A percentile compares a stretch with the other conserved stretches of the same genome.
Conservation (phyloP, 2,888 invertebrate genomes). For the Drosophila suboccidentalis region DNA sequence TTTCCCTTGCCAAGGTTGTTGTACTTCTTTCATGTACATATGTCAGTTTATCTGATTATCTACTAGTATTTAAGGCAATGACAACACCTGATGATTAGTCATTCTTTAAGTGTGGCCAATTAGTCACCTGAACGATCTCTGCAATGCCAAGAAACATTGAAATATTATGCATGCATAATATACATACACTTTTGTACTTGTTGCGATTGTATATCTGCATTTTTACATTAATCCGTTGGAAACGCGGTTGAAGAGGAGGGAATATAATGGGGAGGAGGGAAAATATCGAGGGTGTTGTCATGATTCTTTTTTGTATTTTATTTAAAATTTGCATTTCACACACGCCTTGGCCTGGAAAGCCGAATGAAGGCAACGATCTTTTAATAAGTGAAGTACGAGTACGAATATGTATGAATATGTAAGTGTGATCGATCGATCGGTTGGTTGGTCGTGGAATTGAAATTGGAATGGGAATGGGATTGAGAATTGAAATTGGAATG, state of each 20-base stretch:
- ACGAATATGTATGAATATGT: conserved; percentile 14
- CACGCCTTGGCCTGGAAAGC: conserved; percentile 78
- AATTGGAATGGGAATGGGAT: conserved; percentile 8
- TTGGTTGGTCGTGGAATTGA: conserved; percentile 28
- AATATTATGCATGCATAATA: conserved; percentile 29
- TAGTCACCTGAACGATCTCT: conserved; percentile 59
- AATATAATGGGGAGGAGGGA: neutral
- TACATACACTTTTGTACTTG: conserved; percentile 26
- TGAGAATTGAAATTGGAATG: conserved; percentile 45
- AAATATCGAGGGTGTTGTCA: conserved; percentile 66
- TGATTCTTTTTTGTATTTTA: conserved; percentile 34
- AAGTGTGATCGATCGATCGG: conserved; percentile 66
- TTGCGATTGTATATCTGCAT: conserved; percentile 49
- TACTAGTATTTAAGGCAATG: conserved; percentile 35
- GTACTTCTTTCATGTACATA: too few species aligned
- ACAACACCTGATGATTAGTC: conserved; percentile 48
- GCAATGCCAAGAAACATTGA: conserved; percentile 52
- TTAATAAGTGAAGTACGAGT: conserved; percentile 43
- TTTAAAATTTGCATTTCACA: conserved; percentile 66
- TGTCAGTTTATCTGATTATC: conserved; percentile 9
- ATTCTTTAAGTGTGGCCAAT: conserved; percentile 50
- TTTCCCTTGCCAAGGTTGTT: too few species aligned
- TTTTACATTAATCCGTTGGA: conserved; percentile 57
- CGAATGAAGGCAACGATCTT: conserved; percentile 69
- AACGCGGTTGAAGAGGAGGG: conserved; percentile 33